Evolutionary conservation across 23 tunicate species (phyloP), one percentile per base, ranked within the genome.

Genomic region (Phallusia fumigata): DNA sequence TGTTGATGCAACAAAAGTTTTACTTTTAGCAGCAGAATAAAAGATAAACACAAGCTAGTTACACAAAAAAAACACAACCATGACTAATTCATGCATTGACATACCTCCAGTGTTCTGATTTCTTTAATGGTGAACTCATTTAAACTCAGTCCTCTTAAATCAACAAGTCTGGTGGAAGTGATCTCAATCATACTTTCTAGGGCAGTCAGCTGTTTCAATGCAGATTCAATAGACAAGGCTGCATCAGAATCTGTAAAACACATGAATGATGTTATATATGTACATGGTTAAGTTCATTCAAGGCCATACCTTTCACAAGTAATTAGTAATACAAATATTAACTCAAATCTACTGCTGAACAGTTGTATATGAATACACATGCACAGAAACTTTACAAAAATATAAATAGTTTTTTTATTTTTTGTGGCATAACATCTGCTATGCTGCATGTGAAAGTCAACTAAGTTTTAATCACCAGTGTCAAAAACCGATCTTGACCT

Each of bases 141-240:
- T 24, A 84, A 76, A 35, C 94, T 53, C 18, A 84, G 47, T 31
- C 73, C 72, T 32, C 94, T 84, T 28, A 86, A 75, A 30, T 82
- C 94, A 21, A 89, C 85, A 18, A 89, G 82, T 64, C 82, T 80
- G 6, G 83, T 82, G 19, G 94, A 75, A 74, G 80, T 84, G 49
- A 89, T 81, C 22, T 89, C 94, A 30, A 89, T 89, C 88, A 89
- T 65, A 10, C 88, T 89, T 58, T 89, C 83, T 44, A 84, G 85
- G 30, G 85, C 82, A 30, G 76, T 50, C 32, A 89, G 83, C 36
- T 77, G 31, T 33, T 80, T 78, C 31, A 83, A 26, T 31, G 93
- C 86, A 64, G 76, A 28, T 49, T 88, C 84, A 77, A 32, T 31
- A 13, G 53, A 31, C 30, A 35, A 77, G 40, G 44, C 40, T 19